Base-by-base conservation (phyloP, 2,113 vertebrate species). In the Cheilinus undulatus region DNA sequence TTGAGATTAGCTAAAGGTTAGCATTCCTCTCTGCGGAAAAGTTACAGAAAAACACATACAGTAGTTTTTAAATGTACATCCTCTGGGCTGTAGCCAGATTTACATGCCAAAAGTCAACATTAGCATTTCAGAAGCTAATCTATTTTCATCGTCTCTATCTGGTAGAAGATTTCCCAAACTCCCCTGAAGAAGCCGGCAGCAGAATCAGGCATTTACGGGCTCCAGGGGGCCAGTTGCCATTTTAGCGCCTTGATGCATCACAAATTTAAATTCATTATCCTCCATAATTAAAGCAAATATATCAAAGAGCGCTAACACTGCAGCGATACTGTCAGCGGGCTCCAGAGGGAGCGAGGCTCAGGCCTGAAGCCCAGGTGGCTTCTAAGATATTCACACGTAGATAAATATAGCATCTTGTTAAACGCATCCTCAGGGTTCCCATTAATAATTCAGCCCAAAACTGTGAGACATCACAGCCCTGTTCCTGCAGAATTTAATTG, bases 221-320 rank as follows among this genome's bases (percentile, higher is more conserved):
- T 80, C 81, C 7, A 20, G 76, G 76, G n/a, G 70, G 24, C 2
- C 26, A 0, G 27, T 48, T 80, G 76, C 73, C 85, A 71, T 83
- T 76, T 77, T 66, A 42, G 30, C 62, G 56, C 22, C 73, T 72
- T 60, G 61, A 74, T 78, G 74, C 71, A 66, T 76, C 52, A 54
- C 54, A 79, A 27, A 86, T 82, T 84, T 64, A 69, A 77, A 83
- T 82, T 65, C 49, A 86, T 89, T 83, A 86, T 78, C 83, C 53
- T 76, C 70, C 59, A 78, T 88, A 88, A 89, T 85, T 86, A 85
- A 87, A 88, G 83, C 43, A 74, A 84, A 83, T 75, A 77, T 75
- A 69, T 65, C 54, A 83, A 59, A 79, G 85, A 7, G 30, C 62
- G 64, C 76, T 78, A 60, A 49, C 23, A 15, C 58, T 64, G 78